A percentile compares a stretch with the other conserved stretches of the same genome.
phyloP scores from a whole-genome alignment of 2,888 invertebrate species.

The Oxycera nigricornis region DNA sequence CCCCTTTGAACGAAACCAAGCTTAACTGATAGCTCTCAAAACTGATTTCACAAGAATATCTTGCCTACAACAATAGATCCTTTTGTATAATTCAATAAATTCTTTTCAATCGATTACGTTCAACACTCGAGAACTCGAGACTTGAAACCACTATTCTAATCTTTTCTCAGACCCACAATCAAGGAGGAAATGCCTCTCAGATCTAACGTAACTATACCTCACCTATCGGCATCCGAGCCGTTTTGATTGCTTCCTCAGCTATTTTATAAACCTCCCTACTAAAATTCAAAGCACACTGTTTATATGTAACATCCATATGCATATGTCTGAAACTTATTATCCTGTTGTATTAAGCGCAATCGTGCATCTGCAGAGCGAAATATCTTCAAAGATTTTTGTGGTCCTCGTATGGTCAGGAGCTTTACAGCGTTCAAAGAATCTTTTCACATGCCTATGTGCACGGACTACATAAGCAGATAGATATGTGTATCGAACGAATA shows the following conservation, averaged over 20 bases:
- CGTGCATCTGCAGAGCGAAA: slow-evolving; percentile 23
- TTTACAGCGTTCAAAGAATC: not conserved
- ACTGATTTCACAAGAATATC: not conserved
- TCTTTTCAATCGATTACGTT: slow-evolving; percentile 13
- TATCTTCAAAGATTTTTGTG: slow-evolving; percentile 44
- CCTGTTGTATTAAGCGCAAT: slow-evolving; percentile 22
- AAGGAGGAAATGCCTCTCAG: not conserved
- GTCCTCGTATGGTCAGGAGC: slow-evolving; percentile 26
- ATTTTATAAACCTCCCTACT: not conserved
- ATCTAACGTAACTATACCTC: slow-evolving; percentile 8
- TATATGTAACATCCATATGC: not conserved
- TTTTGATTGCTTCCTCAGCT: slow-evolving; percentile 5
- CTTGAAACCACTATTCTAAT: not conserved
- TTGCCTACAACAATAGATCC: not conserved
- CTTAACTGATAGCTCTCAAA: not conserved
- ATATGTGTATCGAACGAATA: not conserved
- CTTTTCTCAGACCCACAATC: not conserved
- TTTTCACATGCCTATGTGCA: not conserved
- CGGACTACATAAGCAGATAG: not conserved
- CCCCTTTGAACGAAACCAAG: no score
- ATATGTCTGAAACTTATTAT: slow-evolving; percentile 6
- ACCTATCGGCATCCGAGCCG: not conserved
- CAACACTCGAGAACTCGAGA: not conserved
- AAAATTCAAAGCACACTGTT: not conserved
- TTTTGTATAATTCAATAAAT: slow-evolving; percentile 18